A percentile compares a stretch with the other conserved stretches of the same genome.
Conservation (phyloP, 2,113 vertebrate species). For the Glaucomys volans region DNA sequence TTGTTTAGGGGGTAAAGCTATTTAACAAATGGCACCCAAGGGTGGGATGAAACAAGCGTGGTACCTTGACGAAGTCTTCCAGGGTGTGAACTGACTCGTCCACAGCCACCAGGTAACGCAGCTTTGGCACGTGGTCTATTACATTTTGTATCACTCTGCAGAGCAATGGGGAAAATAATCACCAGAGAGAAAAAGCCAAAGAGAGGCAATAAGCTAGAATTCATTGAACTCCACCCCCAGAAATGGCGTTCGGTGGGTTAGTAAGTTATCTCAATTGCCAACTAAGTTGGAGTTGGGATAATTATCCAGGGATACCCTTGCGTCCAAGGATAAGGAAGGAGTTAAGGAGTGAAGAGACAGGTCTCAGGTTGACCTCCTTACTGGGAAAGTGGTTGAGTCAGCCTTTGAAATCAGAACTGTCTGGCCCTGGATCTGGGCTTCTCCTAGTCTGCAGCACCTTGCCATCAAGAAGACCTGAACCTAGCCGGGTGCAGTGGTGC, state of each 20-base stretch:
- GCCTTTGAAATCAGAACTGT: too few relatives aligned
- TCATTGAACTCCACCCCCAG: fast-evolving
- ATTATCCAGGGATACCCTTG: too few relatives aligned
- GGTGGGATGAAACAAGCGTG: fast-evolving
- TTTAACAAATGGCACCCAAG: fast-evolving
- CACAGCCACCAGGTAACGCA: slow-evolving; percentile 92
- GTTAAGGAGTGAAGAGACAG: neutral
- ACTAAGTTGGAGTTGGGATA: too few relatives aligned
- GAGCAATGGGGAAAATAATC: neutral
- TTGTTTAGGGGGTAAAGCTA: neutral
- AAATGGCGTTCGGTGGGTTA: neutral
- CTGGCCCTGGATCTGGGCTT: neutral
- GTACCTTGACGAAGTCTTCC: slow-evolving; percentile 92
- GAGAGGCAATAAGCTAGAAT: neutral
- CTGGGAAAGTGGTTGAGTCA: neutral
- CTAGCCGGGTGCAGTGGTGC: too few relatives aligned
- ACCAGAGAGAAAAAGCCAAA: neutral
- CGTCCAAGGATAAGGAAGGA: neutral
- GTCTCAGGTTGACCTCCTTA: neutral
- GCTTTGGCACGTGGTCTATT: slow-evolving; percentile 88
- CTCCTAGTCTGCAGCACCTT: fast-evolving
- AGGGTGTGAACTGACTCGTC: slow-evolving; percentile 90
- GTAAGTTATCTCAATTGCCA: neutral
- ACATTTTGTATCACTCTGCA: slow-evolving; percentile 93
- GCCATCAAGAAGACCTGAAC: too few relatives aligned